Percentiles rank a stretch among this genome's conserved stretches.
These are phyloP conservation scores for Wasmannia auropunctata DNA, from an alignment of 1,140 invertebrate genomes.

Conservation along the genomic window DNA sequence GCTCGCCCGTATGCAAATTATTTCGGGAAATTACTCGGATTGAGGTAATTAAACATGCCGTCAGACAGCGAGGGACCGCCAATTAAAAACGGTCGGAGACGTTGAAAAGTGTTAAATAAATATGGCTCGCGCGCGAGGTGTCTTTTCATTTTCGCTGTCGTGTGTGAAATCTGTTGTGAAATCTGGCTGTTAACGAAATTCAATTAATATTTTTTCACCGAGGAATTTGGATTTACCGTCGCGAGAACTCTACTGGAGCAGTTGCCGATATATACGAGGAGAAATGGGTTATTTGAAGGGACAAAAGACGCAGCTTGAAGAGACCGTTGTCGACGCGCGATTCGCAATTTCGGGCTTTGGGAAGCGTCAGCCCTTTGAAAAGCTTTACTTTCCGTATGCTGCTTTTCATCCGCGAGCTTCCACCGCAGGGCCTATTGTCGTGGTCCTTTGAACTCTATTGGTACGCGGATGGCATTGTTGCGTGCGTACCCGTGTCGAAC, in stretches of 20 bases:
- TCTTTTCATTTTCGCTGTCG: background rate
- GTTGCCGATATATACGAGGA: background rate
- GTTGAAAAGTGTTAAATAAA: background rate
- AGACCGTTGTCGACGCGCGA: background rate
- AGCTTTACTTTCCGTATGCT: conserved; percentile 29
- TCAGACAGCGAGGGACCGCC: background rate
- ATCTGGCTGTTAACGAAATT: background rate
- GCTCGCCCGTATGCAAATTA: conserved; percentile 38
- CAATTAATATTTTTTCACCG: background rate
- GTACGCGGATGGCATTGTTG: conserved; percentile 64
- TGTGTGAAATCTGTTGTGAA: background rate
- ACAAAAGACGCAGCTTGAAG: background rate
- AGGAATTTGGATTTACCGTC: background rate
- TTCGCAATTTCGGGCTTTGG: background rate
- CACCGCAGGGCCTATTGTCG: conserved; percentile 50
- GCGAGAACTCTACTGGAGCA: background rate
- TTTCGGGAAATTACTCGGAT: conserved; percentile 47
- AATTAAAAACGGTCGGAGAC: background rate
- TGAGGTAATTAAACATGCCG: conserved; percentile 25
- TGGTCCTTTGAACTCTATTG: conserved; percentile 63
- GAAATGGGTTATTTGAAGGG: background rate
- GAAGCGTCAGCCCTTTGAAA: background rate
- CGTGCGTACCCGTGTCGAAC: conserved; percentile 60
- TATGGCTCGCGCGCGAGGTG: background rate
- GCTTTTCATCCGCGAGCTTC: conserved; percentile 30